These are phyloP conservation scores for Nicator chloris DNA, from an alignment of 2,113 vertebrate genomes.

Conservation along the genomic window DNA sequence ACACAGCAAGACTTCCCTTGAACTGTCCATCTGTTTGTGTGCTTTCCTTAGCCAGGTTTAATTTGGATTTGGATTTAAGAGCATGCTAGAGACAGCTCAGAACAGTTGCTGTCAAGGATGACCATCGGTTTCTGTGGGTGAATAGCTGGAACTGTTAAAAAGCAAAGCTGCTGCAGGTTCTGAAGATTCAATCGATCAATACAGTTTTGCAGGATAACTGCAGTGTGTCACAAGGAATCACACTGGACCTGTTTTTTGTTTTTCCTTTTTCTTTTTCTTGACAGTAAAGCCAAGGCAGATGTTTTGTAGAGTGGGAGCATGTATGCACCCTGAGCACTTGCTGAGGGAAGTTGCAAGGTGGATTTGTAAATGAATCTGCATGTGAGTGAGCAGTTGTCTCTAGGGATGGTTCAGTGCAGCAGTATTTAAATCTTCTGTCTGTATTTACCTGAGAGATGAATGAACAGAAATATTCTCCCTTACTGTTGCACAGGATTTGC, in stretches of 20 bases:
- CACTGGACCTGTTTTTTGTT: neutral
- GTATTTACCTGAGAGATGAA: neutral
- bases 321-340: neutral
- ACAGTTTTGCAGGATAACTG: neutral
- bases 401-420: neutral
- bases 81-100: neutral
- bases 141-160: neutral
- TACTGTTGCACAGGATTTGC: neutral
- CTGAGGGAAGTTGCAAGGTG: neutral
- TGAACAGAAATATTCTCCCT: neutral
- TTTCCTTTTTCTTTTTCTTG: neutral
- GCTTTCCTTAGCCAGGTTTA: neutral
- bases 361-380: neutral
- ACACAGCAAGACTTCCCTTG: neutral
- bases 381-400: neutral
- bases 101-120: neutral
- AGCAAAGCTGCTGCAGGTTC: neutral
- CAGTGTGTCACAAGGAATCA: neutral
- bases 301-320: neutral
- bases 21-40: neutral
- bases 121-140: neutral
- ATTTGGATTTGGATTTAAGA: neutral
- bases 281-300: neutral
- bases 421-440: neutral
- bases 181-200: fast-evolving